A percentile compares a stretch with the other conserved stretches of the same genome.
These are phyloP conservation scores for Nannoperca australis DNA, from an alignment of 2,797 vertebrate genomes.

Conservation along the genomic window DNA sequence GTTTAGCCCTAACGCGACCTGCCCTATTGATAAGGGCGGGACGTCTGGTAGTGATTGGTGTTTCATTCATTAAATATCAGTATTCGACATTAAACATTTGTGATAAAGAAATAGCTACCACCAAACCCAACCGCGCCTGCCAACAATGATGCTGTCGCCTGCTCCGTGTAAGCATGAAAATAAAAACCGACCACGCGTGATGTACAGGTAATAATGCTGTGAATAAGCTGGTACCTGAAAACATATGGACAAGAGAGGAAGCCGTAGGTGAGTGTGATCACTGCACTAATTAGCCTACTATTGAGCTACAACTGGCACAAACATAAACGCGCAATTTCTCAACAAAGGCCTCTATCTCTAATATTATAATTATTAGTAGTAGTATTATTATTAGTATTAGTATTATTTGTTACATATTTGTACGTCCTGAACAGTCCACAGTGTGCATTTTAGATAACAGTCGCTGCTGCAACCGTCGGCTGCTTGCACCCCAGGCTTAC, in stretches of 20 bases:
- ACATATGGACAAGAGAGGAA: conserved; percentile 28
- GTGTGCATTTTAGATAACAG: not conserved
- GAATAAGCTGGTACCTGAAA: conserved; percentile 39
- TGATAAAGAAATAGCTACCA: conserved; percentile 4
- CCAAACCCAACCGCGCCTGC: conserved; percentile 24
- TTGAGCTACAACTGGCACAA: conserved; percentile 11
- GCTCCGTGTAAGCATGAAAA: conserved; percentile 28
- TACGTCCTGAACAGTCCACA: not conserved
- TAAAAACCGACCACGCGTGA: conserved; percentile 3
- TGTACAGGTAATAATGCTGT: conserved; percentile 24
- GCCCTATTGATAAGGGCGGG: not conserved
- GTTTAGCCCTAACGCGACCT: conserved; percentile 13
- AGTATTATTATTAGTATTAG: no score
- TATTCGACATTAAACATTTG: conserved; percentile 9
- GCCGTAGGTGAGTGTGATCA: conserved; percentile 40
- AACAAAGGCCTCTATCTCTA: conserved; percentile 24
- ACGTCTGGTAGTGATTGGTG: conserved; percentile 2
- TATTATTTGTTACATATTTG: not conserved
- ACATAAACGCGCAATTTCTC: not conserved
- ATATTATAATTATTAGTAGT: no score
- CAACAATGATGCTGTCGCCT: conserved; percentile 22
- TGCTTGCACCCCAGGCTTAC: conserved; percentile 65
- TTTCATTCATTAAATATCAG: conserved; percentile 34
- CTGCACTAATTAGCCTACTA: conserved; percentile 31
- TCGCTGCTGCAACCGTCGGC: conserved; percentile 7